Evolutionary conservation across 2,888 invertebrate species (phyloP).

Genomic region (Stenichneumon culpator): DNA sequence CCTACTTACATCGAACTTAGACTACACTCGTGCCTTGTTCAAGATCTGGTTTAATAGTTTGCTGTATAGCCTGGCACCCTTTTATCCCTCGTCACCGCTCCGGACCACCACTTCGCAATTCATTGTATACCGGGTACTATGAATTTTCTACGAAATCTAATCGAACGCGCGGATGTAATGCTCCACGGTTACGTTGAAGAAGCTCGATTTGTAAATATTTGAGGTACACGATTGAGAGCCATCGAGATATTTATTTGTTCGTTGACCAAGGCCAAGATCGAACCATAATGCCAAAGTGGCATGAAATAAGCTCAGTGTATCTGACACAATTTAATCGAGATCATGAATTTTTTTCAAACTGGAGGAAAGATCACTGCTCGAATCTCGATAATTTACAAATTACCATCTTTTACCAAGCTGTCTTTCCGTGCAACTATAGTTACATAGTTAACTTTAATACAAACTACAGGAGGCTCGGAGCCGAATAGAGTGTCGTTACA

Average conservation of each 20-base stretch:
- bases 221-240: conserved; percentile 3
- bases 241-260: conserved; percentile 26
- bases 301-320: neutral
- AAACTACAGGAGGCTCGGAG: neutral
- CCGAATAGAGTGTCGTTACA: neutral
- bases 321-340: conserved; percentile 4
- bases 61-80: conserved; percentile 34
- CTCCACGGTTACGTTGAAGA: conserved; percentile 10
- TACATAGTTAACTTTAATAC: neutral
- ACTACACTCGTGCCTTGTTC: conserved; percentile 60
- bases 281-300: neutral
- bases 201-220: conserved; percentile 35
- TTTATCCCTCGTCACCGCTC: conserved; percentile 41
- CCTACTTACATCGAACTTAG: conserved; percentile 69
- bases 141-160: conserved; percentile 44
- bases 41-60: conserved; percentile 47
- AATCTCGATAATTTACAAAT: neutral
- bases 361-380: neutral
- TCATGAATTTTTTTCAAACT: neutral
- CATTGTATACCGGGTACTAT: conserved; percentile 9
- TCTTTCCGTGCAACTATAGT: neutral
- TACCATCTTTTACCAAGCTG: neutral
- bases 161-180: neutral
- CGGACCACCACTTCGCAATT: neutral
- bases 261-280: neutral